A percentile compares a stretch with the other conserved stretches of the same genome.
These are phyloP conservation scores for Chloroclysta siterata DNA, from an alignment of 2,888 invertebrate species.

Conservation along the genomic window DNA sequence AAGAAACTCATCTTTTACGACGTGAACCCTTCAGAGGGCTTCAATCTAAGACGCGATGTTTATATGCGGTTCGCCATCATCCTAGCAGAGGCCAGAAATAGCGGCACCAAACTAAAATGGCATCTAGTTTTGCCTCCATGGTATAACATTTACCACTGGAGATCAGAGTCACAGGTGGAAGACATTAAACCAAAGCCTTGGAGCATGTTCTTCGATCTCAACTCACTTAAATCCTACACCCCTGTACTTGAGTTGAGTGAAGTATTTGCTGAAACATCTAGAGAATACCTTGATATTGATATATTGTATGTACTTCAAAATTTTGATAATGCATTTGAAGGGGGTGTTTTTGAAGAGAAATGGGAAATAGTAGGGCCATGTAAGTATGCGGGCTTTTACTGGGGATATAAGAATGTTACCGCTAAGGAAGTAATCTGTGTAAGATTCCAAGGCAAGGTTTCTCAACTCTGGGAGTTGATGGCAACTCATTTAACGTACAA, in stretches of 20 bases:
- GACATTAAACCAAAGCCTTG: slow-evolving; percentile 88
- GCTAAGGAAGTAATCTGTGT: slow-evolving; percentile 89
- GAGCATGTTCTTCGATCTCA: slow-evolving; percentile 93
- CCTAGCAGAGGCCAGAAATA: slow-evolving; percentile 87
- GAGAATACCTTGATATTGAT: slow-evolving; percentile 85
- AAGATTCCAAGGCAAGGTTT: slow-evolving; percentile 92
- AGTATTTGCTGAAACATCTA: slow-evolving; percentile 66
- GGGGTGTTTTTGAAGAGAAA: slow-evolving; percentile 92
- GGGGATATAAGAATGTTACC: slow-evolving; percentile 89
- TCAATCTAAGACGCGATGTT: slow-evolving; percentile 97
- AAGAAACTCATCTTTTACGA: slow-evolving; percentile 94
- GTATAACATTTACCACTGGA: slow-evolving; percentile 96
- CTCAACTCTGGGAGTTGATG: slow-evolving; percentile 86
- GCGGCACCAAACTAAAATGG: slow-evolving; percentile 78
- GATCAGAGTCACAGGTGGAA: slow-evolving; percentile 75
- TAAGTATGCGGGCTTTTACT: slow-evolving; percentile 82
- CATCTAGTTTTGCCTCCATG: slow-evolving; percentile 96
- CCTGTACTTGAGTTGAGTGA: slow-evolving; percentile 95
- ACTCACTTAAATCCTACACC: slow-evolving; percentile 90
- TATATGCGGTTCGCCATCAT: slow-evolving; percentile 96
- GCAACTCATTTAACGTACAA: slow-evolving; percentile 65
- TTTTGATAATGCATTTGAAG: slow-evolving; percentile 93
- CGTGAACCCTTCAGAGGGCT: slow-evolving; percentile 97
- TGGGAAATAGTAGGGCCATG: slow-evolving; percentile 85
- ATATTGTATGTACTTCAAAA: slow-evolving; percentile 92